Base-by-base conservation (phyloP, 2,797 vertebrate species). In the Selene dorsalis region DNA sequence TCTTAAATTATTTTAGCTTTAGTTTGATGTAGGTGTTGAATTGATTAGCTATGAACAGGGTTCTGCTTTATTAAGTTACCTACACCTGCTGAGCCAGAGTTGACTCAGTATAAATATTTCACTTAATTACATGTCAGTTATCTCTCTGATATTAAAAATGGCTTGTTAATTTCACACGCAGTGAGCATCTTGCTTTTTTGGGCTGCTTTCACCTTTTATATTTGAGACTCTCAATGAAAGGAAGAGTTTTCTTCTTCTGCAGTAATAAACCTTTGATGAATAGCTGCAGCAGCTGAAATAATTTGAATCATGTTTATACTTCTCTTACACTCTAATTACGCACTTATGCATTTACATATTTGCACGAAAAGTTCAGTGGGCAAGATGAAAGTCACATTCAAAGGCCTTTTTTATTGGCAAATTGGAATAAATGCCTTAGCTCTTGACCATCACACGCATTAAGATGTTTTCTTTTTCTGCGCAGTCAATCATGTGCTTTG, bases 401-500 rank as follows among this genome's bases (percentile, higher is more conserved):
- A 76, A 79, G 63, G 30, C 28, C 50, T 65, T 87, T 84, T 91
- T 86, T 89, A 90, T 90, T 87, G 79, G 80, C 69, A 83, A 90
- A 92, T 84, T 86, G 83, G 78, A 90, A 93, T 90, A 88, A 88
- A 84, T 84, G 79, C 39, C 83, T 83, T 77, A 84, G 82, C 78
- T 86, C 82, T 83, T 78, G 84, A 90, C 90, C 82, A 89, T 94
- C 84, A 74, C 76, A 75, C 64, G 69, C 84, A 88, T 93, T 93
- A 94, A 93, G 89, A 47, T 92, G 89, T 93, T 94, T 94, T 94
- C 88, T 89, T 90, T 93, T 91, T 91, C 91, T 66, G 88, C 2
- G 84, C 93, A 93, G 94, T 95, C 93, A 91, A 94, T 95, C 94
- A 93, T 92, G 82, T 60, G 73, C 88, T 88, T 79, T 94, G 94